Base-by-base conservation (phyloP, 2,888 invertebrate genomes). In the Eilema caniola region DNA sequence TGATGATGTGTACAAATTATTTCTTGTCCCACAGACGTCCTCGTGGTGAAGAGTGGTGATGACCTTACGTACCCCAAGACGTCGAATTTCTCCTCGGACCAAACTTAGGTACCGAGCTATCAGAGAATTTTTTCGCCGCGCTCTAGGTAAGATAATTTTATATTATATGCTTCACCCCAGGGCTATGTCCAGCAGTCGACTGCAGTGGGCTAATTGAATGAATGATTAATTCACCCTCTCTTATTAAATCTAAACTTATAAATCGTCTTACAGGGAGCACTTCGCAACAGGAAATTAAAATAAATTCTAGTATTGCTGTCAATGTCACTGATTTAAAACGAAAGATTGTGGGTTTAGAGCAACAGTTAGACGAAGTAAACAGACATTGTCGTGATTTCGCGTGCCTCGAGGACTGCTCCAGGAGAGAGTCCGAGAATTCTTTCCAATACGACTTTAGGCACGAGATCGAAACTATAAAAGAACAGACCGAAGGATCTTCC, bases 61-160 rank as follows among this genome's bases (percentile, higher is more conserved):
- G 95, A 89, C 86, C 79, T 86, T 93, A 72, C 90, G 91, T 66
- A 92, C 92, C 28, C 92, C 93, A 28, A 91, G 92, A 37, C 94
- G 95, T 66, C 92, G 93, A 60, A 92, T 94, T 74, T 94, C 95
- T 60, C 93, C 94, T 60, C 92, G 92, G 62, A 91, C 95, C 75
- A 92, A 87, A 80, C 90, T 87, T 69, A 90, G 89, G 73, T 95
- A 89, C 78, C 88, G 89, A 31, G 91, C 91, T 60, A 91, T 95
- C 70, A 89, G 90, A 70, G 87, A 90, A 62, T 95, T 95, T 77
- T 86, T 95, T 68, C 87, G 88, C 69, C 88, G 90, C 79, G 90
- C 93, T 62, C 74, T 93, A 77, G 92, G 95, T 93, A 83, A 85
- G 67, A 69, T 59, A 37, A 12, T 14, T 64, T n/a, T n/a, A n/a